phyloP scores from a whole-genome alignment of 2,797 vertebrate genomes.

The Monodelphis domestica region DNA sequence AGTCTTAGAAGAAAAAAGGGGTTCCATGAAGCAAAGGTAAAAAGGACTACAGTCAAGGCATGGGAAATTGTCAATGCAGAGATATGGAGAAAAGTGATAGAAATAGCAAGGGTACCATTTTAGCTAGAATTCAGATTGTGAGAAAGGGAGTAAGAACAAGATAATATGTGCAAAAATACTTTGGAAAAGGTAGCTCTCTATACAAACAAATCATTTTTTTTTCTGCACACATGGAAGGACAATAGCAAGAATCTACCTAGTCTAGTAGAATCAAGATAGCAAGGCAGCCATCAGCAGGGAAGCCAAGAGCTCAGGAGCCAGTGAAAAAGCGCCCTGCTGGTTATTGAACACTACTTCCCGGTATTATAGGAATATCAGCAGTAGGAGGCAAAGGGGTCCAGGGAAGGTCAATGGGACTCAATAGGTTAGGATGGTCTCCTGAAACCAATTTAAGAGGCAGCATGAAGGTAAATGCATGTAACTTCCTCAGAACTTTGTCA shows the following conservation, averaged over 20 bases:
- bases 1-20: background rate
- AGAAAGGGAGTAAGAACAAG: background rate
- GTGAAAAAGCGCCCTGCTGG: conserved; percentile 10
- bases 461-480: conserved; percentile 39
- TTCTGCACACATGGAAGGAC: conserved; percentile 40
- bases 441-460: conserved; percentile 48
- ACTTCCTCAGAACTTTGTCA: conserved; percentile 29
- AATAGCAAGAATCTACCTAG: conserved; percentile 30
- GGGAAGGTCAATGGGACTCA: conserved; percentile 42
- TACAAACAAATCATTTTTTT: conserved; percentile 4
- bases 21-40: background rate
- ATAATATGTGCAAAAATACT: conserved; percentile 9
- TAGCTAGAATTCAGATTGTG: background rate
- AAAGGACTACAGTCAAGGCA: background rate
- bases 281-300: conserved; percentile 60
- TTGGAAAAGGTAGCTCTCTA: background rate
- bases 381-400: background rate
- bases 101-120: background rate
- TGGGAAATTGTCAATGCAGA: background rate
- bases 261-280: conserved; percentile 54
- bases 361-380: conserved; percentile 1
- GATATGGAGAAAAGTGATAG: background rate
- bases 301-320: conserved; percentile 30
- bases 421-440: conserved; percentile 23
- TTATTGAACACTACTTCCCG: background rate